Evolutionary conservation across 2,113 vertebrate species (phyloP).

Genomic region (Corydoras maculifer): DNA sequence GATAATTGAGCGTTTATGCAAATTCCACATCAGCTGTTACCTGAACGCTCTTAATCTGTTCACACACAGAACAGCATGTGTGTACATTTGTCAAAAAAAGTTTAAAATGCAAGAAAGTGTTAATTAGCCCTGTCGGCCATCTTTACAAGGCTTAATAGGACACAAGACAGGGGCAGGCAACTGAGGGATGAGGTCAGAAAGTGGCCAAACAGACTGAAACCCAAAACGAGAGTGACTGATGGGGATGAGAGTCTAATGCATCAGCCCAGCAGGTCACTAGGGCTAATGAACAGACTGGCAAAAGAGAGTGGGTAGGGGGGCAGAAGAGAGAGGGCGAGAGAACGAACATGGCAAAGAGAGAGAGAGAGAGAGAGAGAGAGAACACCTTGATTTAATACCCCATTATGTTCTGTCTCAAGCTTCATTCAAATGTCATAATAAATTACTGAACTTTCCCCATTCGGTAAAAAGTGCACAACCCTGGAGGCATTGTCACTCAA

Average conservation of each 20-base stretch:
- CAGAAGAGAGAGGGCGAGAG: constrained; percentile 7
- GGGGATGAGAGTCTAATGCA: constrained; percentile 37
- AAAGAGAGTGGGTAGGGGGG: constrained; percentile 13
- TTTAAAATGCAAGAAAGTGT: constrained; percentile 33
- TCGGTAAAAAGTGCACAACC: constrained; percentile 28
- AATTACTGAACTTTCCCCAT: constrained; percentile 36
- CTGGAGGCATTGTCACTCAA: constrained; percentile 35
- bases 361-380: constrained; percentile 24
- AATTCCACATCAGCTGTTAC: too few relatives aligned
- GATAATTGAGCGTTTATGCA: too few relatives aligned
- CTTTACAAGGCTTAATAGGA: constrained; percentile 65
- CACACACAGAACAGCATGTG: constrained; percentile 15
- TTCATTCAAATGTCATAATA: constrained; percentile 46
- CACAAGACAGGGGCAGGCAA: constrained; percentile 59
- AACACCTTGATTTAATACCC: constrained; percentile 39
- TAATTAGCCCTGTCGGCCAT: constrained; percentile 62
- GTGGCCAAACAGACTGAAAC: constrained; percentile 58
- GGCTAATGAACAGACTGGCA: constrained; percentile 35
- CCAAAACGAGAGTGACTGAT: constrained; percentile 53
- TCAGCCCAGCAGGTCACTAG: constrained; percentile 32
- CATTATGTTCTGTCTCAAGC: constrained; percentile 38
- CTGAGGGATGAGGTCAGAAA: constrained; percentile 63
- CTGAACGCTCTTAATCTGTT: not conserved
- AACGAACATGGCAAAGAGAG: constrained; percentile 17
- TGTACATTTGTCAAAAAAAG: constrained; percentile 32